Conservation (phyloP, 2,888 invertebrate species). For the Artemia sinica region DNA sequence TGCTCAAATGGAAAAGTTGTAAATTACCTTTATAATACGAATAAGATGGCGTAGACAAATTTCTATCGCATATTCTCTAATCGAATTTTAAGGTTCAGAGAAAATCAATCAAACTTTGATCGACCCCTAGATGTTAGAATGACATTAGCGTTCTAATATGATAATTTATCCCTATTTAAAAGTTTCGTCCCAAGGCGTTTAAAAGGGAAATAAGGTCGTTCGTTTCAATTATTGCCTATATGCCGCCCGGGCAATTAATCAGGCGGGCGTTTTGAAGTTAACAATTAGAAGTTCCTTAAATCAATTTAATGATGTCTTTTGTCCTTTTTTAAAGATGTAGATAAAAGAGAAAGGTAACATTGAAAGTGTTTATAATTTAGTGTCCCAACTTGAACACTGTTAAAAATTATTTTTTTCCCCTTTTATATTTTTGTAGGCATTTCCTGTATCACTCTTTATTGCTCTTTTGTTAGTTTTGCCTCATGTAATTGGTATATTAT, state of each 20-base stretch:
- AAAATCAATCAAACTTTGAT: conserved; percentile 14
- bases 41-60: conserved; percentile 12
- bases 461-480: too few relatives aligned
- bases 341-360: too few relatives aligned
- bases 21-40: conserved; percentile 7
- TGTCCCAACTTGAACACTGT: too few relatives aligned
- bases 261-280: conserved; percentile 10
- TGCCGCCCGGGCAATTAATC: conserved; percentile 8
- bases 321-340: too few relatives aligned
- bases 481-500: too few relatives aligned
- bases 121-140: conserved; percentile 9
- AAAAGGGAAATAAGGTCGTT: conserved; percentile 13
- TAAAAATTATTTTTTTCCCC: too few relatives aligned
- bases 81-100: conserved; percentile 13
- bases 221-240: background rate
- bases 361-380: too few relatives aligned
- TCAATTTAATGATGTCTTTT: too few relatives aligned
- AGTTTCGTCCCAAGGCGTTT: conserved; percentile 12
- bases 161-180: conserved; percentile 14
- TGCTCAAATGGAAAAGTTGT: background rate
- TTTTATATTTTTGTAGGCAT: too few relatives aligned
- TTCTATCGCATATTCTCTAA: conserved; percentile 6
- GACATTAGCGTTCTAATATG: conserved; percentile 12
- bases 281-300: background rate
- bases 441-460: too few relatives aligned